A percentile compares a stretch with the other conserved stretches of the same genome.
Conservation (phyloP, 2,888 invertebrate genomes). For the Drosophila emarginata region DNA sequence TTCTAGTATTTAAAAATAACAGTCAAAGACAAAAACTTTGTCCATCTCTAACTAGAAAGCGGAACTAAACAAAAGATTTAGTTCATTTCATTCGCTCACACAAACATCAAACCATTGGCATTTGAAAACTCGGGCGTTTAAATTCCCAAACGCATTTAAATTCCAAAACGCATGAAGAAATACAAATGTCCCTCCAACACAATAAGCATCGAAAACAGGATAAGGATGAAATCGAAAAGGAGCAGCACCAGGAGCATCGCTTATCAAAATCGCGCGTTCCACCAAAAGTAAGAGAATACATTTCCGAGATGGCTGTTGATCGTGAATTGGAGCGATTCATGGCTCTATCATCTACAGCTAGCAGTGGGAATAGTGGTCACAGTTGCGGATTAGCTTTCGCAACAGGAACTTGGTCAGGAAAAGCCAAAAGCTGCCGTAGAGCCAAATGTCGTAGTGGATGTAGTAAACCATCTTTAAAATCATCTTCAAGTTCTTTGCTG, state of each 20-base stretch:
- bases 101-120: slow-evolving; percentile 3
- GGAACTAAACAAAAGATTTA: background rate
- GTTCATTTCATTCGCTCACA: background rate
- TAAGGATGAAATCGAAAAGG: background rate
- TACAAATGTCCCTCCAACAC: slow-evolving; percentile 17
- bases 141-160: background rate
- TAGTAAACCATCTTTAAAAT: background rate
- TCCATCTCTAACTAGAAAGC: background rate
- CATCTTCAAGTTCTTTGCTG: background rate
- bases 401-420: background rate
- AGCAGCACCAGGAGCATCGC: background rate
- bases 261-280: slow-evolving; percentile 52
- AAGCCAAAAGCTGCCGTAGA: slow-evolving; percentile 2
- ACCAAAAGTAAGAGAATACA: slow-evolving; percentile 58
- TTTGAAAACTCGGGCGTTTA: slow-evolving; percentile 1
- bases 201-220: slow-evolving; percentile 6
- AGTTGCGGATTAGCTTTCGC: slow-evolving; percentile 22
- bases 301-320: slow-evolving; percentile 50
- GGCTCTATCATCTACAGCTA: slow-evolving; percentile 59
- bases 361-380: slow-evolving; percentile 53
- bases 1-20: background rate
- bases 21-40: background rate
- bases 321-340: slow-evolving; percentile 65
- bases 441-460: slow-evolving; percentile 20
- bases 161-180: background rate